Evolutionary conservation across 2,797 vertebrate species (phyloP).

Genomic region (Peromyscus eremicus): DNA sequence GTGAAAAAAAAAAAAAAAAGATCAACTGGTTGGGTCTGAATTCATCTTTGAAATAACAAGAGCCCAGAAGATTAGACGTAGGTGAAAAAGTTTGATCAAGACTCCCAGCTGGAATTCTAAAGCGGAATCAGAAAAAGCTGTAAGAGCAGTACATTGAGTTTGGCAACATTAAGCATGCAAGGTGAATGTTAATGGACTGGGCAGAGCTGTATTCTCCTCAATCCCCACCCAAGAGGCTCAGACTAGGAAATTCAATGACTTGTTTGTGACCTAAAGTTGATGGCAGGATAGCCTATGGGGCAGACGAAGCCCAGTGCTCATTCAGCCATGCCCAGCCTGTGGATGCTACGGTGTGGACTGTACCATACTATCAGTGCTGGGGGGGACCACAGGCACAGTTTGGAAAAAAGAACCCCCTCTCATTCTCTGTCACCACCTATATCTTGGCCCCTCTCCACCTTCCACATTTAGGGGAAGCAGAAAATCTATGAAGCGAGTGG

Average conservation of each 20-base stretch:
- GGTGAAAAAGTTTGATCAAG: background rate
- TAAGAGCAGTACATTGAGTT: background rate
- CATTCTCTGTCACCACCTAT: background rate
- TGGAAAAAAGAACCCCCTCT: too few species aligned
- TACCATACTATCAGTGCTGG: background rate
- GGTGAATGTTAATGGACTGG: background rate
- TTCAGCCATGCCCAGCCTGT: background rate
- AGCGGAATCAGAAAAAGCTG: background rate
- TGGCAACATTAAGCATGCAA: background rate
- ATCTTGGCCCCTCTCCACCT: background rate
- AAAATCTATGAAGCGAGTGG: background rate
- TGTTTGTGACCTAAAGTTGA: background rate
- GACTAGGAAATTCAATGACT: background rate
- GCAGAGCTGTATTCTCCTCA: background rate
- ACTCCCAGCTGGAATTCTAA: conserved; percentile 39
- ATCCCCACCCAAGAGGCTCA: background rate
- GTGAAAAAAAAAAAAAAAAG: background rate
- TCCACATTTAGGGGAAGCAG: background rate
- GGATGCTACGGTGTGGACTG: rapidly evolving
- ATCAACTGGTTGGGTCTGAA: background rate
- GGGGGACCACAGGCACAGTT: background rate
- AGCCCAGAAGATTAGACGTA: background rate
- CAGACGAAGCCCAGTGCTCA: background rate
- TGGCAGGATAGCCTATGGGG: background rate
- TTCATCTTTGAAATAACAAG: conserved; percentile 35